Conservation (phyloP, 2,113 vertebrate genomes). For the Ammospiza caudacuta region DNA sequence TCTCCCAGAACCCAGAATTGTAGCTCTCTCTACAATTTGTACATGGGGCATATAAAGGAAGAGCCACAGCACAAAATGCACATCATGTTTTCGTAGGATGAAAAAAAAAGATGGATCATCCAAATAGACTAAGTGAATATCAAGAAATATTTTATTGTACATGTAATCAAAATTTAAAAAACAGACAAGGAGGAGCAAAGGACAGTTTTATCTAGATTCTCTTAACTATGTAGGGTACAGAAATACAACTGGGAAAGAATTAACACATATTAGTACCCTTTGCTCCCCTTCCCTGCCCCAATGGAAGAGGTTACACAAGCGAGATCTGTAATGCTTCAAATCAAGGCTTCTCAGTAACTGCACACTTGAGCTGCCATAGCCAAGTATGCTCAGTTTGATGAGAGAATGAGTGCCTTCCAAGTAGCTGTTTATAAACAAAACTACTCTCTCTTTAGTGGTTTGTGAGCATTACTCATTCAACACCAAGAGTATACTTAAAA, state of each 20-base stretch:
- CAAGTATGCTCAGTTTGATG: conserved; percentile 38
- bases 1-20: background rate
- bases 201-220: conserved; percentile 42
- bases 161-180: conserved; percentile 66
- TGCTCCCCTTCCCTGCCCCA: conserved; percentile 44
- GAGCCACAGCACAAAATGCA: background rate
- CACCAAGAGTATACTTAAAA: conserved; percentile 16
- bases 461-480: conserved; percentile 53
- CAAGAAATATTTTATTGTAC: conserved; percentile 79
- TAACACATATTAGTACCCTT: conserved; percentile 51
- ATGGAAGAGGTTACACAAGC: conserved; percentile 14
- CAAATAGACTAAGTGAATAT: conserved; percentile 58
- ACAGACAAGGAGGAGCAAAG: conserved; percentile 60
- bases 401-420: conserved; percentile 5
- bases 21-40: background rate
- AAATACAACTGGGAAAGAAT: conserved; percentile 57
- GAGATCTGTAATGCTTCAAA: conserved; percentile 52
- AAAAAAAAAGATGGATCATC: background rate
- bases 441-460: background rate
- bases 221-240: conserved; percentile 55
- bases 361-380: conserved; percentile 34
- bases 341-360: conserved; percentile 39
- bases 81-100: background rate
- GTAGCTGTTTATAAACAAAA: conserved; percentile 16
- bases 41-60: background rate